These are phyloP conservation scores for Glaucomys volans DNA, from an alignment of 2,113 vertebrate species.

Conservation along the genomic window DNA sequence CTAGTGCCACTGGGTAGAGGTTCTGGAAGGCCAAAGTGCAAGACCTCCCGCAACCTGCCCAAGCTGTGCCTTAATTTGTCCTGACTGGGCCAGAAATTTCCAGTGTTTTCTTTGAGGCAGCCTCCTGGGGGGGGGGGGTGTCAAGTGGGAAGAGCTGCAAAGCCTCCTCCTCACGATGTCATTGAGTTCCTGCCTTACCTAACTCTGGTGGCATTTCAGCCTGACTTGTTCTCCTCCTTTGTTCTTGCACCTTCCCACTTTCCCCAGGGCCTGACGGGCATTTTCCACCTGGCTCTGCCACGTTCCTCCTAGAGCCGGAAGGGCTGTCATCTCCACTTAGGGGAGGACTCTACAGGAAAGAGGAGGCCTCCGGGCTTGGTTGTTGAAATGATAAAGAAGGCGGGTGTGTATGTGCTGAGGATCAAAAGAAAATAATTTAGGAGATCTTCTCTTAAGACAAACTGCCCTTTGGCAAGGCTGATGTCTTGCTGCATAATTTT, in stretches of 20 bases:
- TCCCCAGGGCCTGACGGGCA: neutral
- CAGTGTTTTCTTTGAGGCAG: neutral
- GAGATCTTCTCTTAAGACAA: neutral
- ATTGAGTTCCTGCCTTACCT: neutral
- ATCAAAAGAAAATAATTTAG: conserved; percentile 44
- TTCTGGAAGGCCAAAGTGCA: accelerated
- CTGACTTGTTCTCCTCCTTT: neutral
- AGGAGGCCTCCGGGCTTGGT: neutral
- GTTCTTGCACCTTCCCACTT: neutral
- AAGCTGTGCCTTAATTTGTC: neutral
- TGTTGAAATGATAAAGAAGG: neutral
- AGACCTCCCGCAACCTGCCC: neutral
- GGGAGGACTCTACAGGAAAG: neutral
- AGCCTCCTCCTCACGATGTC: too few relatives aligned
- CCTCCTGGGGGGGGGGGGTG: neutral
- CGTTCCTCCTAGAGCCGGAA: neutral
- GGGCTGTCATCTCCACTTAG: neutral
- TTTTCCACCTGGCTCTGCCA: neutral
- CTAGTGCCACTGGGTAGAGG: too few relatives aligned
- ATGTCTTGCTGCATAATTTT: neutral
- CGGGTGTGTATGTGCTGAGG: neutral
- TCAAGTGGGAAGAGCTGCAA: neutral
- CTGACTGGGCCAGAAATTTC: neutral
- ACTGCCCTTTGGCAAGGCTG: neutral
- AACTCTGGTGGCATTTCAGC: neutral